These are phyloP conservation scores for Goniozus legneri DNA, from an alignment of 1,140 invertebrate genomes.

Conservation along the genomic window DNA sequence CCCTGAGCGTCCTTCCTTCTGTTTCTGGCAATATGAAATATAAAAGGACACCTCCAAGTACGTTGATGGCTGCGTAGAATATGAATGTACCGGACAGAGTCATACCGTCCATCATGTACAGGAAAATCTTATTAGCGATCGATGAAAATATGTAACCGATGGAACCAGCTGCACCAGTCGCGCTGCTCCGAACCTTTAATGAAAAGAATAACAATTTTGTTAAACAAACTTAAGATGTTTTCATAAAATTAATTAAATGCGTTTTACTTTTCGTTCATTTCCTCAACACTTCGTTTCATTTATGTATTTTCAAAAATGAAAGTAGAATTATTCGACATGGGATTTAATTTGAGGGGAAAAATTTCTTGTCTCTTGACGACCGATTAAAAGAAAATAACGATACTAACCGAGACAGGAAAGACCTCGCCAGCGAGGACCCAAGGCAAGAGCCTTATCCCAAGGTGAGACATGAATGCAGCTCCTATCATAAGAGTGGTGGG, in stretches of 20 bases:
- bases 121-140: slow-evolving; percentile 68
- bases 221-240: slow-evolving; percentile 4
- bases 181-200: slow-evolving; percentile 63
- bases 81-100: slow-evolving; percentile 67
- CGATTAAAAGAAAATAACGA: neutral
- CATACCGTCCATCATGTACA: slow-evolving; percentile 61
- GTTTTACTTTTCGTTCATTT: neutral
- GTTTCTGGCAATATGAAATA: slow-evolving; percentile 72
- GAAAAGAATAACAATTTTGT: slow-evolving; percentile 35
- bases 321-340: neutral
- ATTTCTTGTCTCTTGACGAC: slow-evolving; percentile 2
- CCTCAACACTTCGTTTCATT: neutral
- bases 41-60: slow-evolving; percentile 60
- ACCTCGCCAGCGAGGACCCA: slow-evolving; percentile 78
- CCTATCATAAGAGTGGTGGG: slow-evolving; percentile 64
- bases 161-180: slow-evolving; percentile 66
- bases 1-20: slow-evolving; percentile 74
- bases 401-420: slow-evolving; percentile 35
- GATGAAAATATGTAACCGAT: slow-evolving; percentile 71
- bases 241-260: neutral
- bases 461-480: slow-evolving; percentile 66
- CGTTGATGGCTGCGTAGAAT: slow-evolving; percentile 63
- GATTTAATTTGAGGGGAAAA: neutral
- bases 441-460: slow-evolving; percentile 67
- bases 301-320: neutral